Conservation (phyloP, 2,888 invertebrate species). For the Andrena praecox region DNA sequence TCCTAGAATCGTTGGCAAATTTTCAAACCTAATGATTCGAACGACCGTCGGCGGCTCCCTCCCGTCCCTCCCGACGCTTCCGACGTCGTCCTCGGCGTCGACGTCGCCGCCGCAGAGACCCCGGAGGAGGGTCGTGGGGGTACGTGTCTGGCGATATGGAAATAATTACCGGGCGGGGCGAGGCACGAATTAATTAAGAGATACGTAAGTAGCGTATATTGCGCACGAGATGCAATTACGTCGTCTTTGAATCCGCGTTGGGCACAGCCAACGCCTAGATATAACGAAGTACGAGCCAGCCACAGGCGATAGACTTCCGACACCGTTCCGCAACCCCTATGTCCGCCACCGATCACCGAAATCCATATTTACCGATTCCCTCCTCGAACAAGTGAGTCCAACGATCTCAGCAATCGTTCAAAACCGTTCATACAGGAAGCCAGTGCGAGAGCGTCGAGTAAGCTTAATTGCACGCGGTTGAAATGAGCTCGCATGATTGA, state of each 20-base stretch:
- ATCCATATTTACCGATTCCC: conserved; percentile 14
- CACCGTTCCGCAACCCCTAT: conserved; percentile 8
- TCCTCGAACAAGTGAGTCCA: neutral
- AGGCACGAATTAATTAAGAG: conserved; percentile 76
- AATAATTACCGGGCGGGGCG: conserved; percentile 73
- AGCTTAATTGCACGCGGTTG: conserved; percentile 44
- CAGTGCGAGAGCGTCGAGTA: neutral
- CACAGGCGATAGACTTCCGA: conserved; percentile 25
- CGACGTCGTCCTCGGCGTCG: conserved; percentile 1
- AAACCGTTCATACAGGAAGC: conserved; percentile 5
- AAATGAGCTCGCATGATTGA: conserved; percentile 50
- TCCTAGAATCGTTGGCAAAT: neutral
- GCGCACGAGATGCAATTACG: conserved; percentile 73
- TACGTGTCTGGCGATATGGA: conserved; percentile 73
- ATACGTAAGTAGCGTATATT: conserved; percentile 73
- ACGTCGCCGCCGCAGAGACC: conserved; percentile 21
- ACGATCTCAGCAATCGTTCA: conserved; percentile 11
- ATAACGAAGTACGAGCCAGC: conserved; percentile 46
- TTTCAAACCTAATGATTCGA: neutral
- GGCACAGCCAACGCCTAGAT: conserved; percentile 56
- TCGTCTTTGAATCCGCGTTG: conserved; percentile 67
- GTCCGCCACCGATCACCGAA: neutral
- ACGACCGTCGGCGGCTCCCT: conserved; percentile 6
- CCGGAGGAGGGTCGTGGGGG: conserved; percentile 46
- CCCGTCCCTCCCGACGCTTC: neutral